phyloP scores from a whole-genome alignment of 2,797 vertebrate genomes.

The Neosalanx taihuensis region DNA sequence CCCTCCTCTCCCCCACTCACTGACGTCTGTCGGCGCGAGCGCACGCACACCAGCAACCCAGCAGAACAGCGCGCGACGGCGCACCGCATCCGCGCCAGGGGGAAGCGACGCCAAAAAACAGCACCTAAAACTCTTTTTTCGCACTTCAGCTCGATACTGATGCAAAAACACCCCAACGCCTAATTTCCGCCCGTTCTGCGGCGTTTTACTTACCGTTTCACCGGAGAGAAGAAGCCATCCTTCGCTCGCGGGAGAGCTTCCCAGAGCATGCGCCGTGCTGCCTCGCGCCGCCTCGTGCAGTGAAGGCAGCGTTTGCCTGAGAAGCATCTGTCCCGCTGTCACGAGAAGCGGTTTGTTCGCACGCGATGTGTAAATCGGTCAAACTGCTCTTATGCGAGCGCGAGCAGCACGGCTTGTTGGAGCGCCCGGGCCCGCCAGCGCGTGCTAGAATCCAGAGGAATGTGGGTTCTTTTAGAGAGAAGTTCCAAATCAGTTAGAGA shows the following conservation, averaged over 20 bases:
- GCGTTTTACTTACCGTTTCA: constrained; percentile 60
- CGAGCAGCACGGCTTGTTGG: constrained; percentile 16
- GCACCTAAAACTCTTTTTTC: neutral
- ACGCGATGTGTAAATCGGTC: constrained; percentile 71
- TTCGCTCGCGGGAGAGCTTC: constrained; percentile 41
- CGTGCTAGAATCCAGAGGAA: too few relatives aligned
- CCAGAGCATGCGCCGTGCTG: constrained; percentile 63
- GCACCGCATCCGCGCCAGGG: constrained; percentile 11
- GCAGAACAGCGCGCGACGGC: constrained; percentile 32
- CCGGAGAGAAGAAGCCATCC: constrained; percentile 44
- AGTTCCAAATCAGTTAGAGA: too few relatives aligned
- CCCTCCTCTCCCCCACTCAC: constrained; percentile 54
- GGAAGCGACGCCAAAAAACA: neutral
- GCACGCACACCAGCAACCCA: constrained; percentile 57
- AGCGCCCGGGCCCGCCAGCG: neutral
- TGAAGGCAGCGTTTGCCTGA: constrained; percentile 65
- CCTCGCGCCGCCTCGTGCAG: constrained; percentile 62
- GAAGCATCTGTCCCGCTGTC: constrained; percentile 72
- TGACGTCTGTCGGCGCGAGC: constrained; percentile 62
- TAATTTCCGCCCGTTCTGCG: constrained; percentile 12
- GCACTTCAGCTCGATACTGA: neutral
- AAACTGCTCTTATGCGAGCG: constrained; percentile 49
- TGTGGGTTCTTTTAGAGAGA: too few relatives aligned
- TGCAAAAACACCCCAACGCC: neutral
- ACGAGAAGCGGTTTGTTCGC: constrained; percentile 66